phyloP scores from a whole-genome alignment of 2,888 invertebrate genomes.

The Aleiodes testaceus region DNA sequence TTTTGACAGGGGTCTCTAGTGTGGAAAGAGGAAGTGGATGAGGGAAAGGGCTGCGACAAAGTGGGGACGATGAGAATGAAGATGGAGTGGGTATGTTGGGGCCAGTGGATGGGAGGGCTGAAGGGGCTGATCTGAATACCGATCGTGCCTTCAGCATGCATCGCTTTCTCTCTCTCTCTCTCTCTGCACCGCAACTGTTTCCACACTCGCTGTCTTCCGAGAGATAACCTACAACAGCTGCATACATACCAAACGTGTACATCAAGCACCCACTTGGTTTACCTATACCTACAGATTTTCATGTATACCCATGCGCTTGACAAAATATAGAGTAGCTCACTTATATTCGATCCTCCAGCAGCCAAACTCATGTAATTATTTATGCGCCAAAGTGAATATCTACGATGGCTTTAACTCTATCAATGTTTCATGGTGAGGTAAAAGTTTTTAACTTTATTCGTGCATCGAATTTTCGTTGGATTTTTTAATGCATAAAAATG shows the following conservation, averaged over 20 bases:
- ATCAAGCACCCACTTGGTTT: slow-evolving; percentile 12
- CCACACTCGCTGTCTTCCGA: slow-evolving; percentile 32
- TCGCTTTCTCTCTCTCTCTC: slow-evolving; percentile 21
- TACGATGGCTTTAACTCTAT: not conserved
- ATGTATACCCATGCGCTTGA: not conserved
- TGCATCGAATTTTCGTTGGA: not conserved
- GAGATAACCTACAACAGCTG: slow-evolving; percentile 31
- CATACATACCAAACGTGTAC: slow-evolving; percentile 26
- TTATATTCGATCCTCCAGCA: not conserved
- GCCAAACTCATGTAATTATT: slow-evolving; percentile 5
- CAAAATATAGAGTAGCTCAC: not conserved
- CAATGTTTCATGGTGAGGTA: not conserved
- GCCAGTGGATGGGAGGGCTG: not conserved
- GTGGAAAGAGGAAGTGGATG: slow-evolving; percentile 3
- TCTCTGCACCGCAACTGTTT: slow-evolving; percentile 41
- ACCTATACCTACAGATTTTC: slow-evolving; percentile 1
- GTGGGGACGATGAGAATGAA: slow-evolving; percentile 8
- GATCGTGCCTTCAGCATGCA: slow-evolving; percentile 38
- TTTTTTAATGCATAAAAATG: slow-evolving; percentile 44
- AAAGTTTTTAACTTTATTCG: slow-evolving; percentile 3
- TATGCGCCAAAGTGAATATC: not conserved
- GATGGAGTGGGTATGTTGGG: not conserved
- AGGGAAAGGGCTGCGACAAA: not conserved
- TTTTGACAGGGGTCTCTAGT: slow-evolving; percentile 54
- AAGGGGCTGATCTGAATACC: slow-evolving; percentile 42